Base-by-base conservation (phyloP, 2,888 invertebrate species). In the Nomada hirtipes region DNA sequence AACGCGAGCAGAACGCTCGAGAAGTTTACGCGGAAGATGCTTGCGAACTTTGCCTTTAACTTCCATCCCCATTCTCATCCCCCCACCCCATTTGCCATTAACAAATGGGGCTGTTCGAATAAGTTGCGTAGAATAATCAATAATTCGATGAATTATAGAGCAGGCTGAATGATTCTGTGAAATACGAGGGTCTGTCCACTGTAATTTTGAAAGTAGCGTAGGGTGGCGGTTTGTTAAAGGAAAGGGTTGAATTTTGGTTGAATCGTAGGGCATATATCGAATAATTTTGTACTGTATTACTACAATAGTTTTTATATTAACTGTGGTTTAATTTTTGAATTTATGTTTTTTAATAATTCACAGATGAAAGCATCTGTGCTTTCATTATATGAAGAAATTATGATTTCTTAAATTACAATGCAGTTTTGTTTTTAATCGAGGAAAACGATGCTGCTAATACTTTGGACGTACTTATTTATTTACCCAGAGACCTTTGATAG, bases 101-200 rank as follows among this genome's bases (percentile, higher is more conserved):
- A 89, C 89, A 89, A 90, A 89, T 87, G 72, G 76, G 29, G 57
- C 68, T 59, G 47, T 83, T 85, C 36, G 59, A 73, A 67, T 80
- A 83, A 65, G 68, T 69, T 85, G 83, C 76, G 29, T 75, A 42
- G 82, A 74, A 82, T 80, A 86, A 89, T 89, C 85, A 83, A 89
- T 87, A 87, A 85, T 75, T 77, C 75, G 53, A 79, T 75, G 73
- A 65, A 61, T 73, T 64, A 71, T 70, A 68, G 50, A 76, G 53
- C 53, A 50, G 72, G 59, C 29, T 50, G 59, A 82, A 70, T 76
- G 68, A 70, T 60, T 75, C 57, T 42, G 36, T 55, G 57, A 52
- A 83, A 73, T 76, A 55, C 67, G 47, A 20, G 44, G 36, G 63
- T 55, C 44, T 52, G 44, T 18, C 53, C n/a, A 18, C 36, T 36